phyloP scores from a whole-genome alignment of 2,113 vertebrate genomes.

The Ancistrus triradiatus region DNA sequence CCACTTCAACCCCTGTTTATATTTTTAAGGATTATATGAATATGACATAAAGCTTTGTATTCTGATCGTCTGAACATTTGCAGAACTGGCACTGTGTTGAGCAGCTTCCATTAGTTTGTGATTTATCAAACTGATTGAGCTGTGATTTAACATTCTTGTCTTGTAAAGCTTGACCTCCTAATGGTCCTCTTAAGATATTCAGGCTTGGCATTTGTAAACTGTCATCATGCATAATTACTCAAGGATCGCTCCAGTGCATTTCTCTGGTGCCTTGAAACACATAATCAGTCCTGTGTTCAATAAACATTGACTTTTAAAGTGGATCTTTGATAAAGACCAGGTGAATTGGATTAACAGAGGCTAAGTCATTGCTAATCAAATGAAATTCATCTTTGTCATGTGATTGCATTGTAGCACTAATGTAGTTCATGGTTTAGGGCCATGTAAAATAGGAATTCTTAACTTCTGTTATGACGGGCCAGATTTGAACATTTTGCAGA shows the following conservation, averaged over 20 bases:
- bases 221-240: constrained; percentile 33
- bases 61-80: constrained; percentile 12
- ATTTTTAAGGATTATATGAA: too few relatives aligned
- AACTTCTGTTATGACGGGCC: too few relatives aligned
- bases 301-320: constrained; percentile 54
- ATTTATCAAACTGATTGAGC: constrained; percentile 46
- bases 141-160: constrained; percentile 42
- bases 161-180: constrained; percentile 40
- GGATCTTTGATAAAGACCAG: constrained; percentile 51
- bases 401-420: constrained; percentile 53
- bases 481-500: too few relatives aligned
- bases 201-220: constrained; percentile 39
- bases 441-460: too few relatives aligned
- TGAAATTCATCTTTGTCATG: constrained; percentile 63
- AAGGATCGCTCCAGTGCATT: constrained; percentile 27
- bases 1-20: too few relatives aligned
- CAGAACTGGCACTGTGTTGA: constrained; percentile 14
- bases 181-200: constrained; percentile 32
- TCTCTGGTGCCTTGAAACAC: constrained; percentile 8
- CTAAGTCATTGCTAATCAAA: constrained; percentile 59
- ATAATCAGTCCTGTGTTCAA: constrained; percentile 50
- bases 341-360: constrained; percentile 32
- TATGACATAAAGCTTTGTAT: too few relatives aligned
- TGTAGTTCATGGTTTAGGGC: constrained; percentile 49
- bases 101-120: constrained; percentile 26